Evolutionary conservation across 1,140 invertebrate genomes (phyloP), one percentile per base, ranked within the genome.

Genomic region (Drosophila paulistorum): DNA sequence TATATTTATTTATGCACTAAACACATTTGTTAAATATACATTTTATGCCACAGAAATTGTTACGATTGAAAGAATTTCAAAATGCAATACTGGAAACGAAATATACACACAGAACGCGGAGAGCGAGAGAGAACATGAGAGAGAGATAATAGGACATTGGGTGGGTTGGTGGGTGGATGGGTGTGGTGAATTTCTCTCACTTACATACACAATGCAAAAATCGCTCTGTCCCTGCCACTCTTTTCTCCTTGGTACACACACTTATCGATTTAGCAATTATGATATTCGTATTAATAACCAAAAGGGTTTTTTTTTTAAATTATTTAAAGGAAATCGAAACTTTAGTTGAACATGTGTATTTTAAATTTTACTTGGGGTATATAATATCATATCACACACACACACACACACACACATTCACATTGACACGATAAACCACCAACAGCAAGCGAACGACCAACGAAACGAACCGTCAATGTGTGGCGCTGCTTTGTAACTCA

Each of bases 401-500:
- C 35, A 37, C 35, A 48, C 35, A 37, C 35, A 37, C 35, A 37
- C 35, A 37, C 35, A 37, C 35, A 48, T 3, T 9, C n/a, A 37
- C 61, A 81, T 11, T 5, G 11, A 39, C 72, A n/a, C 65, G 77
- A 75, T 11, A 48, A 64, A 77, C 75, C 64, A 41, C 71, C 61
- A 74, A 70, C 67, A 68, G 75, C 67, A 14, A 55, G 70, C 70
- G 65, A 35, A 48, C 71, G 45, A 48, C 39, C 70, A 64, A 57
- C 68, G 73, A 67, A 30, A 42, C 83, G 62, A 87, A 39, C 85
- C 84, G 83, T 83, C 84, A 58, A 67, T 87, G 83, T 87, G 83
- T 74, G 84, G 72, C 68, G 77, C 67, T 77, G 84, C 79, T 89
- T 60, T 87, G 80, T 80, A 80, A 87, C 83, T 87, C 80, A 83